Evolutionary conservation across 92 coral and sea anemone species (phyloP), one percentile per base, ranked within the genome.

Genomic region (Epizoanthus stellaris): DNA sequence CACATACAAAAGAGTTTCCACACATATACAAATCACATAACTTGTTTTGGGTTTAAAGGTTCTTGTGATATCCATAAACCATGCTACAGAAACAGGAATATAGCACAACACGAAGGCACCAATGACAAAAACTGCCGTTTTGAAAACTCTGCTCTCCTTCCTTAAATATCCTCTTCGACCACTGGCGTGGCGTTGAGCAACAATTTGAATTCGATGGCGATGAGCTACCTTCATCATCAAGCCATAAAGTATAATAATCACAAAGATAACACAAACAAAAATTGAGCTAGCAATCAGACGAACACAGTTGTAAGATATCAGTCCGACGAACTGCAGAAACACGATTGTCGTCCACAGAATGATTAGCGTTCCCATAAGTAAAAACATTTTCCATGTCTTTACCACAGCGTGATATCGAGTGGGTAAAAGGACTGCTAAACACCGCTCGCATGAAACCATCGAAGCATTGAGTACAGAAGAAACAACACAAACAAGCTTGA

Each of bases 201-300:
- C 81, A 76, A 76, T 76, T 76, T 76, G 81, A 38, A 76, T 15
- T 5, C 81, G 67, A 76, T 76, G 81, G 1, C 81, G 81, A 59
- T 57, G 68, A 1, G 81, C 65, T 0, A 76, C 81, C 57, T 19
- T 76, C 67, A 58, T 57, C 81, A 76, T 76, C 81, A 58, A 39
- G 23, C n/a, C 19, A 76, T 76, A 76, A 38, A 76, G 39, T 2
- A 76, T 39, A 6, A 42, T 30, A 56, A 76, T 54, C 49, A 59
- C 49, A 21, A 76, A 10, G 6, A 58, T 39, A 15, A 45, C 30
- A 23, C 20, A 10, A 42, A 76, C 17, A 19, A 59, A 59, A 57
- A 40, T 60, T 3, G 53, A 57, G 66, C 81, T 76, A 58, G 81
- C 81, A 34, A 76, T 56, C 3, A 76, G 69, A 3, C 69, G 81